Evolutionary conservation across 2,888 invertebrate species (phyloP), one percentile per base, ranked within the genome.

Genomic region (Heliconius ethilla): DNA sequence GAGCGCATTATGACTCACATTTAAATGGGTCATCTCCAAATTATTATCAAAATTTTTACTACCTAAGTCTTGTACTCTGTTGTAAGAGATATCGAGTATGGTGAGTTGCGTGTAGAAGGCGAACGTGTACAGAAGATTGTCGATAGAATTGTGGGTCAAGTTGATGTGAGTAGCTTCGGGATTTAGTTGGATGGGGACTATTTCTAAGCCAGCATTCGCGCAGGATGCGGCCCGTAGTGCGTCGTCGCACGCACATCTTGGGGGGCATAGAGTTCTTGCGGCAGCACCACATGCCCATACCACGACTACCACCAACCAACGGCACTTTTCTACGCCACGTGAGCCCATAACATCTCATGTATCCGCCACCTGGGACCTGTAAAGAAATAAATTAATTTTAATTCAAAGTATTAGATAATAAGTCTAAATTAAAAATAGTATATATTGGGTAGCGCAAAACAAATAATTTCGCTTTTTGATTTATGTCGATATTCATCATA

Each of bases 141-240:
- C 95, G 87, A 99, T 97, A 83, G 96, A 96, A 91, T 98, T 98
- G 88, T 96, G 95, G n/a, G 97, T 96, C 78, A 98, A 96, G 88
- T 97, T 97, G 87, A 98, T 96, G 90, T 96, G 96, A 75, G 96
- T 96, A 74, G 97, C 96, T 89, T 97, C 97, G 65, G 98, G 98
- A 91, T 98, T 98, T 83, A 98, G 95, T 88, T 98, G 98, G 84
- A 98, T 98, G 80, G 98, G 98, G 76, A 98, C 97, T 84, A 97
- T 97, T 89, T 97, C 97, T 83, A 98, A 95, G 81, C 96, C 96
- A 76, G 97, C 97, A 86, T 96, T 96, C 83, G 96, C 96, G 90
- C 98, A 98, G 82, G 96, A 96, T 45, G 97, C 97, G 79, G 96
- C 96, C 82, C 97, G 95, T 82, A 96, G 93, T 75, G 96, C 96